These are phyloP conservation scores for Rhagonycha fulva DNA, from an alignment of 2,888 invertebrate species.

Conservation along the genomic window DNA sequence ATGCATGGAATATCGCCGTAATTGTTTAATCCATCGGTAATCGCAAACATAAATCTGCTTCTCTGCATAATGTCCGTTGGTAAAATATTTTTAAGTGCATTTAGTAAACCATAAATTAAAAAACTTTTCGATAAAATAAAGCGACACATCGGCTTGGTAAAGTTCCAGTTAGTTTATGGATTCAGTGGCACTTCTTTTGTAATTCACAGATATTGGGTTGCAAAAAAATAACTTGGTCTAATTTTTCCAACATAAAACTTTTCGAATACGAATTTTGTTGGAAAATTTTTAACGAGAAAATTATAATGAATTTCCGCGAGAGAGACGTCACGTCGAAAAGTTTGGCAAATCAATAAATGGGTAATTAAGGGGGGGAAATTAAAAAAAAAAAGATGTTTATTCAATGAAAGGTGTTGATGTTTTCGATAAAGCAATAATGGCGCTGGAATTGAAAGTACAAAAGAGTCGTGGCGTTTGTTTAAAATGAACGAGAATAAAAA, in stretches of 20 bases:
- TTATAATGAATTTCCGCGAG: neutral
- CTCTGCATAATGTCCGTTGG: neutral
- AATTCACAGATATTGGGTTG: neutral
- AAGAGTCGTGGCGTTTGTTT: constrained; percentile 11
- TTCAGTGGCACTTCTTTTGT: neutral
- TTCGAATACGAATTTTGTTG: neutral
- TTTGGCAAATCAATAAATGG: neutral
- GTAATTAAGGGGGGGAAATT: neutral
- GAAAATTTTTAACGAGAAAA: neutral
- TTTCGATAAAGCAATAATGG: constrained; percentile 12
- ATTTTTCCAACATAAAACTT: neutral
- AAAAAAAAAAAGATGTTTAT: neutral
- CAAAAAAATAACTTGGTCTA: neutral
- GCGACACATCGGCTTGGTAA: neutral
- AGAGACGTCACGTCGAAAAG: neutral
- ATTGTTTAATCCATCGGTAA: neutral
- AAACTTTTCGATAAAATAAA: neutral
- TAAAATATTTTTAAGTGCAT: neutral
- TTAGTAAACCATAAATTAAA: neutral
- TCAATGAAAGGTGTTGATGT: neutral
- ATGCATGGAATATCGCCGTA: neutral
- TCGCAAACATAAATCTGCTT: neutral
- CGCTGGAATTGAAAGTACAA: constrained; percentile 10
- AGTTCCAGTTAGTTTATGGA: neutral
- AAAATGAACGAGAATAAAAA: constrained; percentile 22